Evolutionary conservation across 2,797 vertebrate genomes (phyloP), one percentile per base, ranked within the genome.

Genomic region (Semaprochilodus insignis): DNA sequence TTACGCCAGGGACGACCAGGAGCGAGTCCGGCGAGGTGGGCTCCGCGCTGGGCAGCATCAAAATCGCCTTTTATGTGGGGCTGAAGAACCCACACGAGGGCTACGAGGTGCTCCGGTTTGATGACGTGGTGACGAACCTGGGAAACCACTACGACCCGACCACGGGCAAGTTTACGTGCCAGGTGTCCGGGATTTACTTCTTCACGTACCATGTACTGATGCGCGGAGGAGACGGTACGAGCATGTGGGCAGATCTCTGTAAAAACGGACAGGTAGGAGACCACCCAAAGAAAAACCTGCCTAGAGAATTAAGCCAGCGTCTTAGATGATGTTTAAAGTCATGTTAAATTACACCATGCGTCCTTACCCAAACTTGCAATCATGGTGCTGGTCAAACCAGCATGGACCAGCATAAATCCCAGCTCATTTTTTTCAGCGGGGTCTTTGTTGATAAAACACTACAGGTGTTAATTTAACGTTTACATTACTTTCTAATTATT

Each of bases 221-320:
- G 97, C 94, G 97, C 8, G 97, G 97, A 65, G 97, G 97, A 36
- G 97, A 99, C 87, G 97, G 97, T 25, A 98, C 97, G 87, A 98
- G 97, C 94, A 99, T 99, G 97, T 99, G 97, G 97, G 97, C 97
- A 13, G 97, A 99, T 87, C 95, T 99, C 90, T 99, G 97, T 94
- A 98, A 97, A 90, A 99, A 98, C 88, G 97, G 97, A 82, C 97
- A 98, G 97, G 97, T 97, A 92, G n/a, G 57, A 60, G 57, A 57
- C 10, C 6, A 60, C 6, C 13, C 21, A 23, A 2, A 13, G 44
- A 48, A 13, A 48, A 48, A 48, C 1, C 44, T 48, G 44, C 11
- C 44, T 13, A 8, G 5, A 44, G 1, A 10, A 44, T 44, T 6
- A 44, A 44, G 44, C 44, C 44, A 4, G 10, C 3, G 44, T 4